Base-by-base conservation (phyloP, 1,140 invertebrate species). In the Gonatopus flavifemur region DNA sequence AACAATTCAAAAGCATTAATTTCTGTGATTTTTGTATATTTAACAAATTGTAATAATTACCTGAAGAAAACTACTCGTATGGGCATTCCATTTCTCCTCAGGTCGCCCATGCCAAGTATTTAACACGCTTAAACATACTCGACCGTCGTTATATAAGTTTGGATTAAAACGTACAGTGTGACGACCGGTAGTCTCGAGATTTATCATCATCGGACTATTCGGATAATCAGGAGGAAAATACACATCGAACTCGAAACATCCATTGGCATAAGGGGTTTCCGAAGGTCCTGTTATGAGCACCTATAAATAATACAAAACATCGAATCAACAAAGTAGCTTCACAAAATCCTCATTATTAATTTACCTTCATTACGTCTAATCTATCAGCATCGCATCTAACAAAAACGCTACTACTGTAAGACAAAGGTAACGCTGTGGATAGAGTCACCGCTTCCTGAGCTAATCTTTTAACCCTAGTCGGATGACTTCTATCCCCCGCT, bases 11-110 rank as follows among this genome's bases (percentile, higher is more conserved):
- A 12, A 22, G 31, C 19, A n/a, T n/a, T n/a, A n/a, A n/a, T n/a
- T n/a, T n/a, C n/a, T n/a, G n/a, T n/a, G n/a, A n/a, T n/a, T n/a
- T n/a, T n/a, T 9, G 18, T 3, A 28, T 6, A 28, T 28, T 49
- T 38, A 18, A 25, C 32, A 15, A 43, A 36, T 41, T 21, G 8
- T 15, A 36, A 36, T 32, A 40, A 49, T 49, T 66, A 90, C 91
- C 83, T 97, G 94, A 41, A 98, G 80, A 69, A 98, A 96, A 77
- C 93, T 97, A 36, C 94, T 97, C 0, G 94, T 96, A 69, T 94
- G 91, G 32, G 94, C 90, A 78, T 96, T 98, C 96, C 96, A 98
- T 79, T 97, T 96, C 72, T 98, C 96, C 76, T 98, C 96, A n/a
- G 94, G 95, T 49, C 94, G 81, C 4, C 95, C 96, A 76, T 98